phyloP scores from a whole-genome alignment of 2,888 invertebrate genomes.

The Orchesellides sinensis region DNA sequence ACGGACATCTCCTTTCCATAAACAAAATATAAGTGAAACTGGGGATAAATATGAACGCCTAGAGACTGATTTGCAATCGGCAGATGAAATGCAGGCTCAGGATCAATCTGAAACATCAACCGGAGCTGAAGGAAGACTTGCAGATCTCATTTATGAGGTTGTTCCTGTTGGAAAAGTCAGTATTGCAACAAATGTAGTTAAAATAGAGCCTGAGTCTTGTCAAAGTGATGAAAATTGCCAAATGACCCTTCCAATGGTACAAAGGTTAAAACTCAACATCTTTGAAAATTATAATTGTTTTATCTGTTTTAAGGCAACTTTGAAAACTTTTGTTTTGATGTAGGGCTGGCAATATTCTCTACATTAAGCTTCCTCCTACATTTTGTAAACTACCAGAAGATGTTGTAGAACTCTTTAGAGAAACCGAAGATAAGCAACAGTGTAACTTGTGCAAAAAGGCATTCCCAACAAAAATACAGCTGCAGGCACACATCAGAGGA shows the following conservation, averaged over 20 bases:
- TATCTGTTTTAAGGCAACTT: background rate
- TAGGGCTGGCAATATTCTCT: constrained; percentile 21
- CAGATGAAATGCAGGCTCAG: constrained; percentile 8
- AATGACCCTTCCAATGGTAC: constrained; percentile 7
- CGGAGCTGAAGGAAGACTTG: background rate
- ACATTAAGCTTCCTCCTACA: constrained; percentile 2
- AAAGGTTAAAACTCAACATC: background rate
- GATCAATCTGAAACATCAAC: too few relatives aligned
- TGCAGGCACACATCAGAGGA: constrained; percentile 12
- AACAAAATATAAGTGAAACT: too few relatives aligned
- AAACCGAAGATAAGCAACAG: background rate
- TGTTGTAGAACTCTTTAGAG: background rate
- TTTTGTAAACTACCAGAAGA: background rate
- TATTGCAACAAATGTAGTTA: background rate
- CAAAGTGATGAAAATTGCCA: background rate
- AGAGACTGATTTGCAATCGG: background rate
- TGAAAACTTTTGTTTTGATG: background rate
- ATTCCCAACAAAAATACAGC: constrained; percentile 19
- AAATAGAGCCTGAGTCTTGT: background rate
- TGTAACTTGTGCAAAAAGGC: constrained; percentile 13
- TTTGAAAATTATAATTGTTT: background rate
- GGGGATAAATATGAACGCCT: too few relatives aligned
- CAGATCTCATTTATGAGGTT: constrained; percentile 25
- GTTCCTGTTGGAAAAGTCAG: background rate
- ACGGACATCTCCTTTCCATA: too few relatives aligned